Evolutionary conservation across 2,797 vertebrate species (phyloP), one percentile per base, ranked within the genome.

Genomic region (Phylloscopus collybita): DNA sequence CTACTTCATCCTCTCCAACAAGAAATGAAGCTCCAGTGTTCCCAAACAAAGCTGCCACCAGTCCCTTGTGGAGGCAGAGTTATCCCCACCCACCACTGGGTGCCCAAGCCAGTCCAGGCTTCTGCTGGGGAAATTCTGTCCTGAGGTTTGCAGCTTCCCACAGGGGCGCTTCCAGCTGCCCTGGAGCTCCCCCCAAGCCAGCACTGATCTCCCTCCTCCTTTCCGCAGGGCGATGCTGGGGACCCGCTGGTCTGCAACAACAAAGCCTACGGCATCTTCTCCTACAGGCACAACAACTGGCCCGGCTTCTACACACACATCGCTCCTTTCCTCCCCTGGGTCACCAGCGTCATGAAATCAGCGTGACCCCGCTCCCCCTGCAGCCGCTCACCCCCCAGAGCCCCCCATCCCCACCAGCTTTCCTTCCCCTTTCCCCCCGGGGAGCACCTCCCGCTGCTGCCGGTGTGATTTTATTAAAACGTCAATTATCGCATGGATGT

Each of bases 231-330:
- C 0, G 51, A 92, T 16, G 51, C 34, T 0, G 96, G 96, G 70
- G 54, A 80, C 19, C 88, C 94, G 0, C 91, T 97, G 1, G n/a
- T 96, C 65, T 97, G 95, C 82, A 90, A 92, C 70, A 90, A 88
- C 72, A 96, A 65, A 91, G 96, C 82, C 91, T 90, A 22, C 0
- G 96, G 94, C 53, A 94, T 97, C 93, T 97, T 95, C 94, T 96
- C 96, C 75, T 95, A 96, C 7, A 38, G 8, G 16, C 40, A 75
- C 2, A 49, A 3, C 14, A 53, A 72, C 2, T 59, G 45, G 90
- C 66, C 44, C 0, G 76, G 80, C 0, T 84, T 94, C 88, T 96
- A 97, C 90, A 96, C 96, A 1, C 22, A 47, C 82, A 92, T 96
- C 1, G 1, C 9, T 45, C 26, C 15, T 15, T 81, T 29, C 72